Evolutionary conservation across 2,113 vertebrate genomes (phyloP), one percentile per base, ranked within the genome.

Genomic region (Oncorhynchus keta): DNA sequence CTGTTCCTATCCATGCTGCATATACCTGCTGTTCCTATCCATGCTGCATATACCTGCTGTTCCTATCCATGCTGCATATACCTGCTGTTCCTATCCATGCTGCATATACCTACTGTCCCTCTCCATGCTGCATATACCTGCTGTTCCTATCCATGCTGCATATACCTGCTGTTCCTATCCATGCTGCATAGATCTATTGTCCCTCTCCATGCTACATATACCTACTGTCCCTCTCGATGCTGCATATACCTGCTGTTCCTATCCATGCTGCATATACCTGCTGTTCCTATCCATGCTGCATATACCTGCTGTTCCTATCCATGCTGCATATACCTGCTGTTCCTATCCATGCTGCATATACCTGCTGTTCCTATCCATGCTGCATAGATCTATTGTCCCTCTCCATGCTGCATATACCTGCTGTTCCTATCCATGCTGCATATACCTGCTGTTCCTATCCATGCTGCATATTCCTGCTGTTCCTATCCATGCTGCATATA

Each of bases 401-500:
- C 7, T 39, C 35, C 71, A 73, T 9, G n/a, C 66, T 7, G 69
- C 71, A 69, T 59, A 45, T 67, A 72, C 20, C 51, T 55, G 1
- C 51, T 55, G 51, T 55, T 0, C 14, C 57, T 39, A 1, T 39
- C 35, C 68, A 74, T 9, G 18, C 66, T 7, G 69, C 71, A 72
- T 66, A 48, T 67, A 72, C 5, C 51, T 57, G 3, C 51, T 57
- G 51, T 57, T 3, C 14, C 59, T 39, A 1, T 39, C 35, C 71
- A 74, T 9, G 18, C 69, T 7, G 69, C 71, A 69, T 66, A 48
- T n/a, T n/a, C n/a, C n/a, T n/a, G n/a, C n/a, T 32, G 30, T 32
- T 4, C 4, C 30, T 32, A 1, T 32, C 30, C 26, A 32, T 32
- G 1, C 5, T 32, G 30, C 1, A 5, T 5, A 32, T 4, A 32